Percentiles rank a stretch among this genome's conserved stretches.
Evolutionary conservation across 2,797 vertebrate species (phyloP).

Genomic region (Chloroceryle amazona): DNA sequence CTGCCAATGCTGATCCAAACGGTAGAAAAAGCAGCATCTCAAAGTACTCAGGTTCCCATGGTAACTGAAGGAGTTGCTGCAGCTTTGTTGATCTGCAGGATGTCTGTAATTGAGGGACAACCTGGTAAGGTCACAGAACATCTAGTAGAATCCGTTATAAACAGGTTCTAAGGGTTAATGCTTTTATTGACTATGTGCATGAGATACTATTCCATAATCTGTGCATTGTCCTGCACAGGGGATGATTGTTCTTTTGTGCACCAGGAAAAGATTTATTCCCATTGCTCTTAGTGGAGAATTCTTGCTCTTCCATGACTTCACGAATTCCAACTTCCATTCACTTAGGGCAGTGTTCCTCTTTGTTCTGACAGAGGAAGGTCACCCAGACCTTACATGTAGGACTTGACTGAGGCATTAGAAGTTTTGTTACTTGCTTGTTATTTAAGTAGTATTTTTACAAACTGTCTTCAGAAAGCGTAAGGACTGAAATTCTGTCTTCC

Average conservation of each 20-base stretch:
- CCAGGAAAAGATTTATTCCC: neutral
- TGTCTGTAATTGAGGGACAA: conserved; percentile 88
- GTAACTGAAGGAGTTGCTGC: conserved; percentile 92
- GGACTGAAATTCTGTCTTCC: neutral
- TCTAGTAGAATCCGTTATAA: neutral
- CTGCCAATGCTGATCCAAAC: conserved; percentile 90
- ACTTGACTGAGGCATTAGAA: neutral
- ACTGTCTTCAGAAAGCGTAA: neutral
- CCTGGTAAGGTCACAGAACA: conserved; percentile 84
- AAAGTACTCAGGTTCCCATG: conserved; percentile 91
- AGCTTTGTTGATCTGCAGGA: conserved; percentile 90
- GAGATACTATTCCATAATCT: neutral
- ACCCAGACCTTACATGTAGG: neutral
- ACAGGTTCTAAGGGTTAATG: neutral
- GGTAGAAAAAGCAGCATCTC: conserved; percentile 92
- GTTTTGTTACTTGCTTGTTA: neutral
- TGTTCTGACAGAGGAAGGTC: neutral
- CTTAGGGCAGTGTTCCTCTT: neutral
- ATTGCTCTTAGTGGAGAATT: neutral
- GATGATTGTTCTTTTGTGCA: neutral
- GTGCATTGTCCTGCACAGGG: neutral
- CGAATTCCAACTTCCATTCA: neutral
- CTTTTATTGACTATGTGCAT: neutral
- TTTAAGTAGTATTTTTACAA: neutral
- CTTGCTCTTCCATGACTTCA: neutral